These are phyloP conservation scores for Lucinisca nassula DNA, from an alignment of 2,888 invertebrate species.

Conservation along the genomic window DNA sequence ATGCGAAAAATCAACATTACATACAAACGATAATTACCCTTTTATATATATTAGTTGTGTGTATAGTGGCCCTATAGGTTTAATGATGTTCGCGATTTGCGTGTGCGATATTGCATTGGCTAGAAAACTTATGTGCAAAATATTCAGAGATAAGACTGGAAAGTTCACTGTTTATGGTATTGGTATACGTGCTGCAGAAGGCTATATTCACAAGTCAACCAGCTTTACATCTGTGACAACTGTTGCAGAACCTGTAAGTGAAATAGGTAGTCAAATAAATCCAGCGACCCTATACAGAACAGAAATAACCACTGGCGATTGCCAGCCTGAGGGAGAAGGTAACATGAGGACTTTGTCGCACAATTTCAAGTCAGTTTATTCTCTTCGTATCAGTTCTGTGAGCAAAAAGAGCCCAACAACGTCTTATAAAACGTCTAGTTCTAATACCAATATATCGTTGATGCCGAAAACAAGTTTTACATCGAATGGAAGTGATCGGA, in stretches of 20 bases:
- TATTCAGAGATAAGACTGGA: neutral
- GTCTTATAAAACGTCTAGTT: no score
- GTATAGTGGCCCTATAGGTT: neutral
- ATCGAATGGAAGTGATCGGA: neutral
- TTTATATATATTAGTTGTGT: conserved; percentile 3
- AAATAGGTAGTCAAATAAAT: neutral
- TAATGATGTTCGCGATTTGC: neutral
- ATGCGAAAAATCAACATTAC: conserved; percentile 3
- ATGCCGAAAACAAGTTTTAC: no score
- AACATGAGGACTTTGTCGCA: no score
- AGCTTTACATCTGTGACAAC: no score
- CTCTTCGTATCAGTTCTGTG: neutral
- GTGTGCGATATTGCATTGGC: neutral
- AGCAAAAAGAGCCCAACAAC: neutral
- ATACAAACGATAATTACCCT: neutral
- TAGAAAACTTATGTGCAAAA: neutral
- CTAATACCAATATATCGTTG: no score
- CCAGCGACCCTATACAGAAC: neutral
- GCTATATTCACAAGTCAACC: no score
- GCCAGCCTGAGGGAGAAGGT: neutral
- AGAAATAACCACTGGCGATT: neutral
- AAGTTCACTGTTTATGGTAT: neutral
- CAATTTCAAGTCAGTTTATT: neutral
- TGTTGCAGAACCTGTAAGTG: neutral
- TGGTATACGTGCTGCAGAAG: no score